Percentiles rank a stretch among this genome's conserved stretches.
phyloP scores from a whole-genome alignment of 2,113 vertebrate species.

The Phasianus colchicus region DNA sequence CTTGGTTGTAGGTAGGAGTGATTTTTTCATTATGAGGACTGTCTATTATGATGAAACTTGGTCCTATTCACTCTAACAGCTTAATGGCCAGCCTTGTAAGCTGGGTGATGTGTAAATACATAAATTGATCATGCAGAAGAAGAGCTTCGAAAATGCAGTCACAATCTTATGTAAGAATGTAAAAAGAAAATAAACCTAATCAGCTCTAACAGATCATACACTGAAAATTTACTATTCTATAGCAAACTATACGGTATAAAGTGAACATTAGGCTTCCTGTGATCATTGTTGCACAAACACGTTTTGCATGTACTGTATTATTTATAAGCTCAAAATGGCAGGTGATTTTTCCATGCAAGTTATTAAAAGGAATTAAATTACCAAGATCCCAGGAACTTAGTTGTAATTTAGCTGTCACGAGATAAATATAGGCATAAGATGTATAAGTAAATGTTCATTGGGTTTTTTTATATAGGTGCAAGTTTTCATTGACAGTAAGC shows the following conservation, averaged over 20 bases:
- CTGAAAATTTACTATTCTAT: background rate
- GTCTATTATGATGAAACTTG: background rate
- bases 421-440: background rate
- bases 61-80: rapidly evolving
- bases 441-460: background rate
- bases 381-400: background rate
- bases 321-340: background rate
- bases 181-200: background rate
- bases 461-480: background rate
- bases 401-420: background rate
- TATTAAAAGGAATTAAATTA: background rate
- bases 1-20: background rate
- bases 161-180: background rate
- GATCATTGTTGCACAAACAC: background rate
- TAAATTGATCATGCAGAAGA: background rate
- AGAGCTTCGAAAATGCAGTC: background rate
- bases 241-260: background rate
- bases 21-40: background rate
- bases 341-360: background rate
- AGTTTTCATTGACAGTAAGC: background rate
- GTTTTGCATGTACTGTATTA: background rate
- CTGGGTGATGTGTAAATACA: background rate
- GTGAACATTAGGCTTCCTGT: background rate
- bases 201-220: background rate
- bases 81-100: background rate